These are phyloP conservation scores for Myotis myotis DNA, from an alignment of 2,797 vertebrate species.

Conservation along the genomic window DNA sequence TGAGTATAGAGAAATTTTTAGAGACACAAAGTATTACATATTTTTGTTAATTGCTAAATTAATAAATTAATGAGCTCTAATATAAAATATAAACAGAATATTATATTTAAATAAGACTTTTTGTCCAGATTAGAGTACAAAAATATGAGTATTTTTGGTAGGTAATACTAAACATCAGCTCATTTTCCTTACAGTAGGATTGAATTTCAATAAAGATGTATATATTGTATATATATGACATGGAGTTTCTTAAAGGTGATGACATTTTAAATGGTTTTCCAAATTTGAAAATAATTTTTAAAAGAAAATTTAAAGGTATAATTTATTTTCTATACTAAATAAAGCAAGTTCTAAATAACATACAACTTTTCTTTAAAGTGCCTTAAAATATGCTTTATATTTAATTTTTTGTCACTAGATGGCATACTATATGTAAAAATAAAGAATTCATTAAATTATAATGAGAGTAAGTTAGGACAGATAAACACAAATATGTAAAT, in stretches of 20 bases:
- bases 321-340: background rate
- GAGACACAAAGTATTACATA: background rate
- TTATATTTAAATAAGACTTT: background rate
- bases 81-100: background rate
- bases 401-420: slow-evolving; percentile 75
- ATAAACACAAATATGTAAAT: background rate
- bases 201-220: background rate
- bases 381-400: background rate
- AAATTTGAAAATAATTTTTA: background rate
- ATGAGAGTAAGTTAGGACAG: background rate
- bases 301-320: background rate
- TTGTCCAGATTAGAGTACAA: background rate
- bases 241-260: background rate
- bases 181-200: background rate
- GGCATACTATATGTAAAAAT: slow-evolving; percentile 76
- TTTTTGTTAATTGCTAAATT: background rate
- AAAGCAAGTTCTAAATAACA: background rate
- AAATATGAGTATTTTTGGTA: background rate
- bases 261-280: background rate
- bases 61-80: background rate
- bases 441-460: background rate
- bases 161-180: background rate
- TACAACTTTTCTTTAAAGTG: background rate
- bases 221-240: background rate
- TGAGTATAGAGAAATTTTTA: background rate